phyloP scores from a whole-genome alignment of 2,797 vertebrate species.

The Trematomus bernacchii region DNA sequence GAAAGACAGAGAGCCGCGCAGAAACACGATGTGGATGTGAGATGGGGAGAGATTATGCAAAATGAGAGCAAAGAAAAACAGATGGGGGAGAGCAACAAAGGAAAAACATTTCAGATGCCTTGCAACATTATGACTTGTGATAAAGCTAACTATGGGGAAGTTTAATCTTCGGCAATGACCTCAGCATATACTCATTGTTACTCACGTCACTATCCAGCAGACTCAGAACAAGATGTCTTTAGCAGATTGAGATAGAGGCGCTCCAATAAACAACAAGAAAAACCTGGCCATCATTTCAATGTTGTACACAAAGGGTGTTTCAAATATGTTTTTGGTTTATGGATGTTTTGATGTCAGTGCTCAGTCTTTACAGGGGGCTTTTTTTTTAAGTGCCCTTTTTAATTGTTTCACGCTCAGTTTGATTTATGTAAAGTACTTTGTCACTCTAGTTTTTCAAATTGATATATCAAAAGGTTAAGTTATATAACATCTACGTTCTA shows the following conservation, averaged over 20 bases:
- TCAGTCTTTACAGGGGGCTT: no score
- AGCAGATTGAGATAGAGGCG: background rate
- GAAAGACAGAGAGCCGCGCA: slow-evolving; percentile 43
- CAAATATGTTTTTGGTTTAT: background rate
- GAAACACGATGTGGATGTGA: slow-evolving; percentile 51
- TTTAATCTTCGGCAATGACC: slow-evolving; percentile 21
- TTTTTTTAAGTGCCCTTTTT: no score
- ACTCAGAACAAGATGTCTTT: slow-evolving; percentile 14
- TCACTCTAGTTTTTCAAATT: no score
- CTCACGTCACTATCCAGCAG: background rate
- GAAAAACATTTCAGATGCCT: slow-evolving; percentile 37
- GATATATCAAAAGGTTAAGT: no score
- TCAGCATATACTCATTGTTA: slow-evolving; percentile 15
- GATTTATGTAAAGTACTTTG: no score
- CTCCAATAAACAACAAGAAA: background rate
- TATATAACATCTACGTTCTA: background rate
- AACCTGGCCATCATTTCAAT: background rate
- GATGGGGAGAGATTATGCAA: slow-evolving; percentile 53
- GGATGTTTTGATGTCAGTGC: background rate
- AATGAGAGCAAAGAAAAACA: slow-evolving; percentile 54
- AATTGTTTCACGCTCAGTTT: no score
- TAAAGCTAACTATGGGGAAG: slow-evolving; percentile 38
- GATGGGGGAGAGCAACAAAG: slow-evolving; percentile 16
- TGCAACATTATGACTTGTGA: slow-evolving; percentile 40
- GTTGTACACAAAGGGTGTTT: background rate